Evolutionary conservation across 64 coral and sea anemone genomes (phyloP), one percentile per base, ranked within the genome.

Genomic region (Montipora efflorescens): DNA sequence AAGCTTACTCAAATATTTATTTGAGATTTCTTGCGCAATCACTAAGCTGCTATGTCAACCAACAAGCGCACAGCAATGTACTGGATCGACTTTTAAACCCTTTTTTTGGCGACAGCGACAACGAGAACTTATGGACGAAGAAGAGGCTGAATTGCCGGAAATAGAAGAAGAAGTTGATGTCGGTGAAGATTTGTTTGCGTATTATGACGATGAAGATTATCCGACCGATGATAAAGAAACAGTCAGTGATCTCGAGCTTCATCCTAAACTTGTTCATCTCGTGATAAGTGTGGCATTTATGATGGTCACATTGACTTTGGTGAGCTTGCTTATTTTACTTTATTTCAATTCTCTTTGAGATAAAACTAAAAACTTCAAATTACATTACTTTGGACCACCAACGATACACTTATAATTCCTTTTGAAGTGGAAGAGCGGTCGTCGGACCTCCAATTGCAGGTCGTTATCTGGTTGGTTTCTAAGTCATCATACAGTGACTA

Each of bases 211-310:
- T 11, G 82, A 86, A 0, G 66, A 48, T 12, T 71, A 14, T 49
- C 14, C 18, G 53, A 8, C 53, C 46, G 9, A 71, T 10, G 64
- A 72, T 21, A 86, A 86, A n/a, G 66, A 72, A n/a, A 13, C 47
- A 49, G 18, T 20, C 4, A 2, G 4, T 8, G 66, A 22, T 68
- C 4, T 71, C 47, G 44, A 69, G 8, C 19, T 86, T 50, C 62
- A 86, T 49, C 82, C 82, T n/a, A 86, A 86, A 22, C 82, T 86
- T 5, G n/a, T 86, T 22, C 82, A 66, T 11, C 82, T 86, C 2
- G 16, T 86, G 18, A 12, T 86, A 12, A 71, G 82, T 25, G 46
- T 72, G 7, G 62, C 18, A 1, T 49, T 86, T 8, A 71, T 71
- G 82, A 0, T 73, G 62, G 18, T 86, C 5, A 72, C 14, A 6